These are phyloP conservation scores for Aplodontia rufa DNA, from an alignment of 2,113 vertebrate species.

Conservation along the genomic window DNA sequence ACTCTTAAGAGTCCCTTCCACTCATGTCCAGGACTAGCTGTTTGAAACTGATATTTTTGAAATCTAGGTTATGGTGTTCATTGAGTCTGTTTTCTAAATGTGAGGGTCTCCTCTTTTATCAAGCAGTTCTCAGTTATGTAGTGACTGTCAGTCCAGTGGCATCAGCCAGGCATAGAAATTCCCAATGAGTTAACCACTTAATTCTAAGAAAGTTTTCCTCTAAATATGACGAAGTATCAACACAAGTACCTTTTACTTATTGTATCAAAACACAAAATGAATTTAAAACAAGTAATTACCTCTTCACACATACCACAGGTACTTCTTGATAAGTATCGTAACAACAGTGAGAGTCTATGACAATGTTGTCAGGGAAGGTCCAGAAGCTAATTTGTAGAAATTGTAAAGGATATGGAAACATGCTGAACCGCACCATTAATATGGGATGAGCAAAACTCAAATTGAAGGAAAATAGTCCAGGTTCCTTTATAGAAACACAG, in stretches of 20 bases:
- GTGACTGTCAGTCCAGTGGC: neutral
- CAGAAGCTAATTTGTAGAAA: neutral
- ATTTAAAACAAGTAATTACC: constrained; percentile 31
- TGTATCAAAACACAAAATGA: constrained; percentile 22
- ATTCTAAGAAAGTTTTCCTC: constrained; percentile 1
- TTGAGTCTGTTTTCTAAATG: constrained; percentile 36
- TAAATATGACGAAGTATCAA: constrained; percentile 22
- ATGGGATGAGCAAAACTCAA: neutral
- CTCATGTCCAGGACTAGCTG: neutral
- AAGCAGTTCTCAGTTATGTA: neutral
- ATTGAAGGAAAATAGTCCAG: neutral
- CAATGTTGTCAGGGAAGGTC: neutral
- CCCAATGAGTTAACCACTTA: neutral
- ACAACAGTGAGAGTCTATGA: neutral
- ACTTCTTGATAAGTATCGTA: neutral
- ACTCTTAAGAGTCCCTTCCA: constrained; percentile 63
- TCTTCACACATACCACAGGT: neutral
- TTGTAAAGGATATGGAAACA: neutral
- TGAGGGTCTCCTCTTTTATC: neutral
- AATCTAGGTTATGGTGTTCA: constrained; percentile 34
- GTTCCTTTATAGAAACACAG: neutral
- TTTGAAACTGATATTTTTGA: constrained; percentile 65
- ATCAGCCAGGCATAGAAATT: constrained; percentile 9
- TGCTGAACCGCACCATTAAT: neutral
- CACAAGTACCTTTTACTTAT: neutral